Base-by-base conservation (phyloP, 1,140 invertebrate species). In the Amphibalanus amphitrite region DNA sequence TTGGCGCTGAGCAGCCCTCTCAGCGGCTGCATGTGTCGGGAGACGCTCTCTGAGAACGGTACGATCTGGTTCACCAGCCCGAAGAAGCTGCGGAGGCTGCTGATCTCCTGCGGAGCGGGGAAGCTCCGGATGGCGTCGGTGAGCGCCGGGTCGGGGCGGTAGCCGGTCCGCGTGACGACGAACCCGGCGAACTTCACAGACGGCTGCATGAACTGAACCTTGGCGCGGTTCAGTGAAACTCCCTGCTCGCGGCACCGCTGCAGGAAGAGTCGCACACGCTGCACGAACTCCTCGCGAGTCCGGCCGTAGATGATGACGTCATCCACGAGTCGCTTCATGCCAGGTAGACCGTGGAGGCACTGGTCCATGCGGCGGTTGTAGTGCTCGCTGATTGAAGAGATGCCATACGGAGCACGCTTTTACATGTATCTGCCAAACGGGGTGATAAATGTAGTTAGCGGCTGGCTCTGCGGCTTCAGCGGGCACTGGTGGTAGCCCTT, bases 41-140 rank as follows among this genome's bases (percentile, higher is more conserved):
- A 0, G n/a, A 72, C 67, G 30, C 26, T 47, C 23, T 28, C 69
- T 4, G 40, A 65, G 26, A 72, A 72, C 25, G 65, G 25, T 6
- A 71, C 70, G n/a, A 72, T 47, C 33, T 72, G 71, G 28, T 72
- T 72, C 0, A 23, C 70, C 15, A 72, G 72, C n/a, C 72, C 72
- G 47, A 72, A 29, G 47, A 72, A 72, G 28, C 69, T 71, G 1
- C 72, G 71, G 23, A 30, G 28, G 29, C 73, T 71, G 28, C 67
- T 30, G 25, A 72, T n/a, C 25, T 72, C 69, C 29, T 6, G 3
- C 23, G 71, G 64, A 20, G 28, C n/a, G 20, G 64, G 67, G 3
- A 71, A 71, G 3, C 23, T n/a, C 4, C 30, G 4, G 26, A 69
- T 69, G 69, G 69, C 69, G 20, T 40, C 47, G n/a, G 47, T 28